Percentiles rank a stretch among this genome's conserved stretches.
Conservation (phyloP, 2,888 invertebrate species). For the Periphyllus acericola region DNA sequence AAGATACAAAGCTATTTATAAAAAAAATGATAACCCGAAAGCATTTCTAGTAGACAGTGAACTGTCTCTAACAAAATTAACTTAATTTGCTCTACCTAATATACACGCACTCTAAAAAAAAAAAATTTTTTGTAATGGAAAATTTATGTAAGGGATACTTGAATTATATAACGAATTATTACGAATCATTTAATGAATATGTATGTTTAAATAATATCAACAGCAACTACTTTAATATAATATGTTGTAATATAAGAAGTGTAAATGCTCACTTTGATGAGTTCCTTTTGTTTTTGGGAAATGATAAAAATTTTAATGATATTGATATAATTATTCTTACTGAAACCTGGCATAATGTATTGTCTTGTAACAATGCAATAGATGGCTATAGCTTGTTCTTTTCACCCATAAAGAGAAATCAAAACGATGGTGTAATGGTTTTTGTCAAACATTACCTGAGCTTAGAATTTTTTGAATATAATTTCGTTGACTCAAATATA, state of each 20-base stretch:
- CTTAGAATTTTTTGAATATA: not conserved
- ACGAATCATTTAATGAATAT: no score
- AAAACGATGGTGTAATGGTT: not conserved
- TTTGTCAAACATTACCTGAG: not conserved
- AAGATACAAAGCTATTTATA: not conserved
- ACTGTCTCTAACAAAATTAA: not conserved
- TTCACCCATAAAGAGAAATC: constrained; percentile 15
- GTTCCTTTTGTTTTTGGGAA: no score
- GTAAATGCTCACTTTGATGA: no score
- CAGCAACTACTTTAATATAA: not conserved
- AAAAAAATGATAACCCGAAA: not conserved
- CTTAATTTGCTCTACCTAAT: no score
- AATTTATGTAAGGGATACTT: not conserved
- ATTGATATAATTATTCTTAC: constrained; percentile 18
- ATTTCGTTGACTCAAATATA: no score
- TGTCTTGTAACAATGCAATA: not conserved
- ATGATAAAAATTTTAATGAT: no score
- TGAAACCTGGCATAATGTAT: not conserved
- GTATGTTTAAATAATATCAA: constrained; percentile 2
- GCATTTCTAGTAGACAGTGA: not conserved
- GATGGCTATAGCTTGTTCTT: not conserved
- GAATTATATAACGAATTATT: not conserved
- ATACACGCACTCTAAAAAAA: no score
- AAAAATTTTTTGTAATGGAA: not conserved
- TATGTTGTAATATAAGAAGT: constrained; percentile 10